Percentiles rank a stretch among this genome's conserved stretches.
Conservation (phyloP, 2,888 invertebrate genomes). For the Tanaodytes sp. region DNA sequence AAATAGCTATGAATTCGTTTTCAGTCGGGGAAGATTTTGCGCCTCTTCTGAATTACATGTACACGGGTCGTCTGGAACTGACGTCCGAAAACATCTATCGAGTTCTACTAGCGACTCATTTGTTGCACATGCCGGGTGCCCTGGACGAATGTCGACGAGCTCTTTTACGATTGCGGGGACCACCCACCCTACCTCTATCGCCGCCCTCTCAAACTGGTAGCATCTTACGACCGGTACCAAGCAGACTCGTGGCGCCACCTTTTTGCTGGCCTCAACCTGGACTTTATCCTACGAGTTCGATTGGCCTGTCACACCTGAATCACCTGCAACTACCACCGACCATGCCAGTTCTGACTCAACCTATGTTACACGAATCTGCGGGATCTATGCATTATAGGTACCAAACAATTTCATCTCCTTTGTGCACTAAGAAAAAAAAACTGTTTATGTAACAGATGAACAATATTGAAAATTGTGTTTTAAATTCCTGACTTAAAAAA, state of each 20-base stretch:
- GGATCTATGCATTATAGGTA: slow-evolving; percentile 58
- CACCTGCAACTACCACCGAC: slow-evolving; percentile 65
- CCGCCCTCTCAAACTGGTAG: slow-evolving; percentile 54
- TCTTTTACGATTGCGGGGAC: slow-evolving; percentile 75
- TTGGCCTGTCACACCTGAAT: slow-evolving; percentile 67
- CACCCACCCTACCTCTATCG: slow-evolving; percentile 69
- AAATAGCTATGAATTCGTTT: no score
- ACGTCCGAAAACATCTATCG: slow-evolving; percentile 82
- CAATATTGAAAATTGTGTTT: no score
- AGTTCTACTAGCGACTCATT: slow-evolving; percentile 81
- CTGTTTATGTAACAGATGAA: no score
- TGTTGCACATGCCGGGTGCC: slow-evolving; percentile 83
- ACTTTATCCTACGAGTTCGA: slow-evolving; percentile 58
- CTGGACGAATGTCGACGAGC: slow-evolving; percentile 79
- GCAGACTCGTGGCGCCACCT: slow-evolving; percentile 65
- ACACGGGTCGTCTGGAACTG: slow-evolving; percentile 81
- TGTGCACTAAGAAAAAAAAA: no score
- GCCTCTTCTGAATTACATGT: slow-evolving; percentile 82
- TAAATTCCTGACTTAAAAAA: no score
- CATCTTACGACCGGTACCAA: slow-evolving; percentile 69
- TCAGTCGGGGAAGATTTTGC: slow-evolving; percentile 76
- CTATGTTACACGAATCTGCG: slow-evolving; percentile 55
- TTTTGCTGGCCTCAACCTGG: slow-evolving; percentile 60
- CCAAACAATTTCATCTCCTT: no score
- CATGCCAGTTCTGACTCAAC: slow-evolving; percentile 61